Percentiles rank a stretch among this genome's conserved stretches.
Conservation (phyloP, 2,888 invertebrate species). For the Noctua comes region DNA sequence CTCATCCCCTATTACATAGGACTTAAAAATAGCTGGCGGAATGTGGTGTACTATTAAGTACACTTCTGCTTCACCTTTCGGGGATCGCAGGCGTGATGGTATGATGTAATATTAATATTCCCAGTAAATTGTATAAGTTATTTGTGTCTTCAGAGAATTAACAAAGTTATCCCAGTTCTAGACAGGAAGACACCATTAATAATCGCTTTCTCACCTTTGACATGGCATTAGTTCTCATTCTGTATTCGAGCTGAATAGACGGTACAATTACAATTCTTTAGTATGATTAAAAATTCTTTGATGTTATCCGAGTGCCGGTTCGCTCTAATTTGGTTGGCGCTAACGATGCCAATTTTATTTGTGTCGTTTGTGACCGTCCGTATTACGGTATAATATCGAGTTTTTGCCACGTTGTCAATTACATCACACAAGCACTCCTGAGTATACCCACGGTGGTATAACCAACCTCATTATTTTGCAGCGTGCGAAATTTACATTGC, state of each 20-base stretch:
- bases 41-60: background rate
- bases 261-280: constrained; percentile 62
- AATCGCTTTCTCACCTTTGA: constrained; percentile 56
- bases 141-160: constrained; percentile 35
- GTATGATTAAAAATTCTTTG: constrained; percentile 69
- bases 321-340: constrained; percentile 65
- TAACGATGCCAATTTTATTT: constrained; percentile 70
- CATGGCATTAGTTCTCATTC: constrained; percentile 51
- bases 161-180: constrained; percentile 41
- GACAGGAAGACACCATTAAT: constrained; percentile 53
- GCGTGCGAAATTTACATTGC: constrained; percentile 32
- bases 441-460: background rate
- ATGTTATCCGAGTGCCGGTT: constrained; percentile 61
- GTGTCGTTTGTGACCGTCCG: constrained; percentile 46
- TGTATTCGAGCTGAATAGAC: constrained; percentile 58
- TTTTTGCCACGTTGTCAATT: constrained; percentile 55
- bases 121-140: constrained; percentile 41
- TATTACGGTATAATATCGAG: constrained; percentile 51
- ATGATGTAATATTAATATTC: constrained; percentile 41
- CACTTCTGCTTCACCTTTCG: background rate
- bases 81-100: background rate
- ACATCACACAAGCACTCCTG: constrained; percentile 11
- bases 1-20: no score
- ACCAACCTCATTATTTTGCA: constrained; percentile 47
- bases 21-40: background rate